These are phyloP conservation scores for Zosterops japonicus DNA, from an alignment of 2,113 vertebrate genomes.

Conservation along the genomic window DNA sequence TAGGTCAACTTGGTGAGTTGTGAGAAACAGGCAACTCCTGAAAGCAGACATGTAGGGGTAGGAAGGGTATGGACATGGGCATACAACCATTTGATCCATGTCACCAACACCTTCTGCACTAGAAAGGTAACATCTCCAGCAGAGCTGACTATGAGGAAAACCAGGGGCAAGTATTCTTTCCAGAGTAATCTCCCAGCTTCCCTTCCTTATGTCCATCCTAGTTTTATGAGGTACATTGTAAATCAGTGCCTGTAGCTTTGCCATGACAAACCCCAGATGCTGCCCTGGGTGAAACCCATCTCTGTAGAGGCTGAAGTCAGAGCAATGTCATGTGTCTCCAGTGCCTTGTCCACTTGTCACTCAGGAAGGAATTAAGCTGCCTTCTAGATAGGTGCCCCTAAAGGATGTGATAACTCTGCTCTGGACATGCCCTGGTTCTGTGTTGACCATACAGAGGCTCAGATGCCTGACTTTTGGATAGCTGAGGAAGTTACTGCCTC, in stretches of 20 bases:
- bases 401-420: not conserved
- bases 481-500: not conserved
- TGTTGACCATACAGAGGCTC: not conserved
- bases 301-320: not conserved
- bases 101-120: not conserved
- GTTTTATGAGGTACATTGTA: not conserved
- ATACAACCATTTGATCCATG: not conserved
- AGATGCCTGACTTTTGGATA: not conserved
- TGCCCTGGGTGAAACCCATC: not conserved
- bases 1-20: not conserved
- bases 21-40: not conserved
- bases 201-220: not conserved
- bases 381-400: not conserved
- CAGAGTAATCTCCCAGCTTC: not conserved
- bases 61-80: not conserved
- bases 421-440: not conserved
- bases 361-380: not conserved
- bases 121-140: not conserved
- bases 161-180: not conserved
- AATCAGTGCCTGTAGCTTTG: not conserved
- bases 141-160: not conserved
- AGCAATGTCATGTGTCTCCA: accelerated
- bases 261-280: not conserved
- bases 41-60: not conserved
- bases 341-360: not conserved